Evolutionary conservation across 2,888 invertebrate species (phyloP).

Genomic region (Sericinus montela): DNA sequence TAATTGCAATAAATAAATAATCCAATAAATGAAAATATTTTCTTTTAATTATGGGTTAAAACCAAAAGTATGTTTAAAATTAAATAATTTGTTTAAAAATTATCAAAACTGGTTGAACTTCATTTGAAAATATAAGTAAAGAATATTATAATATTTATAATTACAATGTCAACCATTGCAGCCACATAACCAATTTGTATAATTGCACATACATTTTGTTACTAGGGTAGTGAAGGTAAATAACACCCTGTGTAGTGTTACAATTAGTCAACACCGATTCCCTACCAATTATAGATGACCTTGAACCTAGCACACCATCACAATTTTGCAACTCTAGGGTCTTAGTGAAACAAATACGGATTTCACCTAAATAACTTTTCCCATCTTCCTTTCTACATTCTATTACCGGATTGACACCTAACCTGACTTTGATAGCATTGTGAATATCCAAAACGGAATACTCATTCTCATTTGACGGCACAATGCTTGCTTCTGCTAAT

Average conservation of each 20-base stretch:
- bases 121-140: too few species aligned
- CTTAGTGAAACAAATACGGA: conserved; percentile 87
- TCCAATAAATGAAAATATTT: too few species aligned
- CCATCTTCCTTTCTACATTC: conserved; percentile 81
- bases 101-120: too few species aligned
- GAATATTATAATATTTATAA: too few species aligned
- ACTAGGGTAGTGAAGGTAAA: conserved; percentile 75
- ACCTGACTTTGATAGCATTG: conserved; percentile 62
- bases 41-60: too few species aligned
- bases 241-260: conserved; percentile 66
- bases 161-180: conserved; percentile 82
- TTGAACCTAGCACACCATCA: conserved; percentile 64
- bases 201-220: conserved; percentile 68
- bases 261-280: conserved; percentile 81
- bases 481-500: conserved; percentile 75
- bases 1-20: too few species aligned
- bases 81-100: too few species aligned
- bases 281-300: conserved; percentile 19
- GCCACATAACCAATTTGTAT: conserved; percentile 77
- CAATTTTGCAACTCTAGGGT: conserved; percentile 82
- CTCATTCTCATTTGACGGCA: conserved; percentile 48
- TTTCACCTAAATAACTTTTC: conserved; percentile 82
- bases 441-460: conserved; percentile 38
- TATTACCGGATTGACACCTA: conserved; percentile 81
- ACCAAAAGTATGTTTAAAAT: too few species aligned